Conservation (phyloP, 2,797 vertebrate species). For the Rachycentron canadum region DNA sequence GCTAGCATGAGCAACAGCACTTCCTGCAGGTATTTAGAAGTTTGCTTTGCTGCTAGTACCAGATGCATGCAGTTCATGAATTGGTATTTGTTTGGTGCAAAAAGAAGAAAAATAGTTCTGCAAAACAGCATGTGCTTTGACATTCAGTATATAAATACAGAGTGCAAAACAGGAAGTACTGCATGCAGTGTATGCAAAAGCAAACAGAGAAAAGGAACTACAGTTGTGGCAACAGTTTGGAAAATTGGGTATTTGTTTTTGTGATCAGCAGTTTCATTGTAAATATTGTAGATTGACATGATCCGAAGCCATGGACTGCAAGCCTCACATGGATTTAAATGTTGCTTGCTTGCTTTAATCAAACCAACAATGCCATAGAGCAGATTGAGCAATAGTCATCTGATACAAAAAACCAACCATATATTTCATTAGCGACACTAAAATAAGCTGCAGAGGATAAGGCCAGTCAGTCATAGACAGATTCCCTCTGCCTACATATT, state of each 20-base stretch:
- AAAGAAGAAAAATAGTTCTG: constrained; percentile 19
- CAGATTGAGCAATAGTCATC: no score
- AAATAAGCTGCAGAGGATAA: no score
- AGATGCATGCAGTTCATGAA: neutral
- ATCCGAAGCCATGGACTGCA: neutral
- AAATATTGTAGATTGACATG: no score
- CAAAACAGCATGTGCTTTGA: constrained; percentile 23
- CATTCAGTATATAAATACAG: neutral
- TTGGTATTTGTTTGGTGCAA: constrained; percentile 29
- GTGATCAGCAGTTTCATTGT: neutral
- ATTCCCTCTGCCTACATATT: no score
- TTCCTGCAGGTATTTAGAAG: constrained; percentile 89
- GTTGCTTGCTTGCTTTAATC: neutral
- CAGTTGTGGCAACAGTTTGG: constrained; percentile 3
- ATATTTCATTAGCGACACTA: neutral
- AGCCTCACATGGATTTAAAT: neutral
- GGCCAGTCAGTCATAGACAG: no score
- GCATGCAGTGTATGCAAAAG: constrained; percentile 40
- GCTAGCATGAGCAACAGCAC: constrained; percentile 93
- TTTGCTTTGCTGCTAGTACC: constrained; percentile 8
- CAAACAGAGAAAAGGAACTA: constrained; percentile 40
- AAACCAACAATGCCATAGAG: neutral
- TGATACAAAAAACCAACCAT: neutral
- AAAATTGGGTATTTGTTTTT: neutral
- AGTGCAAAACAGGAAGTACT: constrained; percentile 67